These are phyloP conservation scores for Conops quadrifasciatus DNA, from an alignment of 2,888 invertebrate species.

Conservation along the genomic window DNA sequence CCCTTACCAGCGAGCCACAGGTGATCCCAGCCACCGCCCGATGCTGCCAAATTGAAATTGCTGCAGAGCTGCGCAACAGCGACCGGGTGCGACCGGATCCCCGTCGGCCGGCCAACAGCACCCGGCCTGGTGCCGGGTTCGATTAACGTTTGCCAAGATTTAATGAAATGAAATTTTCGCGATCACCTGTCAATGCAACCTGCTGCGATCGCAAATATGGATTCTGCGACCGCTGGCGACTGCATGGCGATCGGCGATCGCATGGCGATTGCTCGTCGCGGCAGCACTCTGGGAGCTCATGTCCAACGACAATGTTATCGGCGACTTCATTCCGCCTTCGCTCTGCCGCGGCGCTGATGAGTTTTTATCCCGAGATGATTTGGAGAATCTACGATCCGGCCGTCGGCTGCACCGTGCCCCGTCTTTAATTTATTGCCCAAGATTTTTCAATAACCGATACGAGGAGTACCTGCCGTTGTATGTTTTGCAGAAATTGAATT, in stretches of 20 bases:
- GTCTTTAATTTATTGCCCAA: conserved; percentile 35
- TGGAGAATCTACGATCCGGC: conserved; percentile 30
- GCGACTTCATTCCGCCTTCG: not conserved
- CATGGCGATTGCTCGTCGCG: not conserved
- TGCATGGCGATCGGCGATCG: not conserved
- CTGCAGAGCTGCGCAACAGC: conserved; percentile 24
- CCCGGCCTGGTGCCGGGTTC: conserved; percentile 25
- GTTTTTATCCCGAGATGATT: conserved; percentile 37
- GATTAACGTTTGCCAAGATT: conserved; percentile 50
- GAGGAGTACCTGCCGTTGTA: not conserved
- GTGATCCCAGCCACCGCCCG: conserved; percentile 31
- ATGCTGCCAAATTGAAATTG: conserved; percentile 45
- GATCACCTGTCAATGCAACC: conserved; percentile 56
- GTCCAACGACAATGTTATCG: conserved; percentile 7
- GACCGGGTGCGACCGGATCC: not conserved
- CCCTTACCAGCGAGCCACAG: conserved; percentile 16
- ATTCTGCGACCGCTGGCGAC: conserved; percentile 19
- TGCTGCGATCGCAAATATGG: conserved; percentile 53
- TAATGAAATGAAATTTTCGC: conserved; percentile 55
- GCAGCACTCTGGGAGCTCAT: conserved; percentile 30
- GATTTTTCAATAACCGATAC: conserved; percentile 33
- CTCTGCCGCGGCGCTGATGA: conserved; percentile 26
- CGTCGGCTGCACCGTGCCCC: not conserved
- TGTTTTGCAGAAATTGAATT: conserved; percentile 35
- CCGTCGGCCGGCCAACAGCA: not conserved